phyloP scores from a whole-genome alignment of 2,888 invertebrate genomes.

The Drosophila vallismaia region DNA sequence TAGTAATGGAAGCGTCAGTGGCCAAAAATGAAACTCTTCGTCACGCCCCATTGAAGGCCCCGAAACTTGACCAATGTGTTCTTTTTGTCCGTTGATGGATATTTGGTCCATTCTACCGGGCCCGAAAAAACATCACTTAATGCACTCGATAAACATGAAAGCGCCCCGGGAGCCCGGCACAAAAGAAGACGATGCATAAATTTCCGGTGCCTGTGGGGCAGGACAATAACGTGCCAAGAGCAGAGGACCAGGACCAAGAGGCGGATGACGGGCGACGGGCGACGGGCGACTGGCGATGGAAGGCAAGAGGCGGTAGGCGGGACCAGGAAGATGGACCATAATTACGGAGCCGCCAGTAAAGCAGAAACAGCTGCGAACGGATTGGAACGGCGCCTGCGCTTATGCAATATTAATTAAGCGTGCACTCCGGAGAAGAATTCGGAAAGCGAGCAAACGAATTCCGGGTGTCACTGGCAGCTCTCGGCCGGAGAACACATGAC shows the following conservation, averaged over 20 bases:
- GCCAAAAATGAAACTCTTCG: not conserved
- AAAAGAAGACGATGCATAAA: conserved; percentile 50
- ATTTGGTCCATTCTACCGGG: conserved; percentile 11
- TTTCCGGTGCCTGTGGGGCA: conserved; percentile 26
- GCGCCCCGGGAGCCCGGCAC: conserved; percentile 25
- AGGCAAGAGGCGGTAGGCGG: not conserved
- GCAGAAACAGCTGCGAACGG: conserved; percentile 45
- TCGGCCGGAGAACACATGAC: conserved; percentile 45
- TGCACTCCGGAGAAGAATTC: conserved; percentile 26
- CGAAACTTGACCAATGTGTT: conserved; percentile 12
- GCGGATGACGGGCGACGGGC: not conserved
- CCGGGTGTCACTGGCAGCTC: conserved; percentile 18
- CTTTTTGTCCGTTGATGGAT: conserved; percentile 12
- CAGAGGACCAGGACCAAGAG: conserved; percentile 13
- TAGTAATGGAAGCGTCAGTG: not conserved
- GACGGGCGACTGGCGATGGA: not conserved
- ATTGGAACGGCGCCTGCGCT: conserved; percentile 67
- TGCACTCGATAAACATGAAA: conserved; percentile 52
- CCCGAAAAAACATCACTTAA: conserved; percentile 54
- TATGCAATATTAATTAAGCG: conserved; percentile 74
- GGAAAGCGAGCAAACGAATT: conserved; percentile 24
- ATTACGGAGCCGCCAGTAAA: conserved; percentile 54
- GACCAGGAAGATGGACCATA: conserved; percentile 37
- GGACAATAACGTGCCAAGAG: conserved; percentile 42
- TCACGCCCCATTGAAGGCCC: not conserved